These are phyloP conservation scores for Saguinus imperator DNA, from an alignment of 2,113 vertebrate species.

Conservation along the genomic window DNA sequence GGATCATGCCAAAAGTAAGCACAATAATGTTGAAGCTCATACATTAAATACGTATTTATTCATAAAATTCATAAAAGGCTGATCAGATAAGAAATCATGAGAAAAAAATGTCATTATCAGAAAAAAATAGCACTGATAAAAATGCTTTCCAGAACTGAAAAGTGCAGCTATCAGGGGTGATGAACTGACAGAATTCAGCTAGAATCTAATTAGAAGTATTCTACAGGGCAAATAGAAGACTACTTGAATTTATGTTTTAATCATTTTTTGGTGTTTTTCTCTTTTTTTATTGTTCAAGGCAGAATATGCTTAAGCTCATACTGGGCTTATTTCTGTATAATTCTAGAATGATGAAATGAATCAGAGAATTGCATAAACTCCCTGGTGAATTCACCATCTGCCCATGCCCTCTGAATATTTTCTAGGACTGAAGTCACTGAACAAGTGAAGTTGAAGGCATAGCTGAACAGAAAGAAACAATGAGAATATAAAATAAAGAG, in stretches of 20 bases:
- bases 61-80: constrained; percentile 3
- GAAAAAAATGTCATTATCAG: constrained; percentile 29
- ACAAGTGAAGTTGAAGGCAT: constrained; percentile 32
- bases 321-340: constrained; percentile 42
- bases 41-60: not conserved
- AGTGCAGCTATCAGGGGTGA: not conserved
- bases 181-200: constrained; percentile 11
- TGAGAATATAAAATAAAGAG: constrained; percentile 15
- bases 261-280: not conserved
- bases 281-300: constrained; percentile 46
- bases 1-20: not conserved
- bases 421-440: not conserved
- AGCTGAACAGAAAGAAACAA: constrained; percentile 33
- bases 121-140: not conserved
- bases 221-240: not conserved
- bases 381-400: constrained; percentile 66
- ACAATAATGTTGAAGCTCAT: not conserved
- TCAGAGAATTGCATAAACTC: constrained; percentile 53
- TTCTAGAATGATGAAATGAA: constrained; percentile 47
- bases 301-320: constrained; percentile 61
- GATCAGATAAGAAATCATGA: not conserved
- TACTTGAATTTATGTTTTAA: constrained; percentile 49
- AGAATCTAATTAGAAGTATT: constrained; percentile 55
- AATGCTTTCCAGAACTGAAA: constrained; percentile 14
- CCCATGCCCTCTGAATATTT: constrained; percentile 51